Base-by-base conservation (phyloP, 2,888 invertebrate genomes). In the Ophion ellenae region DNA sequence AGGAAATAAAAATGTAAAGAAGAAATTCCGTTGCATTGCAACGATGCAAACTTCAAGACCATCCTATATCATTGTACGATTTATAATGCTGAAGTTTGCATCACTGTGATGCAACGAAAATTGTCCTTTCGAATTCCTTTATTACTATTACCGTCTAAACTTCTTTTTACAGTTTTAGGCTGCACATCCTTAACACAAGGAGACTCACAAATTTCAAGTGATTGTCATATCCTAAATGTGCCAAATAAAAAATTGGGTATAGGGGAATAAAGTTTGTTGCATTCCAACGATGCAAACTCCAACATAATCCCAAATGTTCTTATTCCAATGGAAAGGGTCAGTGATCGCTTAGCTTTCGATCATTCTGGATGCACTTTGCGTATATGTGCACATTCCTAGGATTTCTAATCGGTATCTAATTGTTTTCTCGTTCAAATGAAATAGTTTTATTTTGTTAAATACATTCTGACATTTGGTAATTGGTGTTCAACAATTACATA, bases 381-480 rank as follows among this genome's bases (percentile, higher is more conserved):
- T 53, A 0, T 53, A 61, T 20, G 20, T 9, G 14, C 53, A 53
- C 53, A 53, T 53, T 53, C 53, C 53, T 53, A 14, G 4, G 20
- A 61, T 61, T 61, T 61, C 61, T 61, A 61, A 61, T 61, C 24
- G 61, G 2, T 61, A 24, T 61, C 10, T 24, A 61, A 61, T 24
- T 61, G 61, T 61, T 61, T 61, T 61, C 61, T 61, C 61, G 61
- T 61, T 24, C 20, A 10, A 61, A 61, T 17, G 61, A 32, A 28
- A 64, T 64, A 64, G 32, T 64, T 64, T 32, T 64, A 32, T 64
- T 32, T 32, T 28, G 20, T 28, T 14, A 64, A 64, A 10, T 11
- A 53, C 5, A 53, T 14, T 53, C 53, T 53, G 17, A 53, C 53
- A 53, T 17, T 14, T 53, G 53, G 53, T 53, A 53, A 53, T 53